Percentiles rank a stretch among this genome's conserved stretches.
Evolutionary conservation across 1,140 invertebrate species (phyloP).

Genomic region (Listronotus bonariensis): DNA sequence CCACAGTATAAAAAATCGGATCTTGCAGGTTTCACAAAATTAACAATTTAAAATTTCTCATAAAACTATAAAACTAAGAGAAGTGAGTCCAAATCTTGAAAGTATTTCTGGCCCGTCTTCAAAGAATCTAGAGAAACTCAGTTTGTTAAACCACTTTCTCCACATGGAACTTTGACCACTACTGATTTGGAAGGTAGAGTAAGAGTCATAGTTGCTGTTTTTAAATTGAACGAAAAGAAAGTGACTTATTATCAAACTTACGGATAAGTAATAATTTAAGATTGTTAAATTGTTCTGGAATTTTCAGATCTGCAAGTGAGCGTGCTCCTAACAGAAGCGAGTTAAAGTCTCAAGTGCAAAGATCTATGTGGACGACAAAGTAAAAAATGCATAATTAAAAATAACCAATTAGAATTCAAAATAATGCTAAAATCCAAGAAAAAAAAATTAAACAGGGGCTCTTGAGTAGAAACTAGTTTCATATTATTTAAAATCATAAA

Average conservation of each 20-base stretch:
- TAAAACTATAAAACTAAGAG: constrained; percentile 12
- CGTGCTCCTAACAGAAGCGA: constrained; percentile 81
- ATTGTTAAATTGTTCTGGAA: constrained; percentile 59
- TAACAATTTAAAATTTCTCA: background rate
- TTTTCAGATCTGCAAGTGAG: constrained; percentile 81
- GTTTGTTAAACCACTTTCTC: constrained; percentile 71
- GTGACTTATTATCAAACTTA: constrained; percentile 52
- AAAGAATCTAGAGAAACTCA: constrained; percentile 48
- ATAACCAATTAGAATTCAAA: too few relatives aligned
- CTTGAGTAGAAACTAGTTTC: too few relatives aligned
- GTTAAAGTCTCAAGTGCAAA: constrained; percentile 79
- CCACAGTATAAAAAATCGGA: background rate
- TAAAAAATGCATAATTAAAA: constrained; percentile 54
- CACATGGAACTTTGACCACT: constrained; percentile 64
- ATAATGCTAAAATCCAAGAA: too few relatives aligned
- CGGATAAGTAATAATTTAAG: constrained; percentile 55
- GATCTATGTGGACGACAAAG: constrained; percentile 84
- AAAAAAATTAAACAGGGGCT: too few relatives aligned
- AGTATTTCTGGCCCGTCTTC: background rate
- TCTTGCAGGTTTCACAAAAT: background rate
- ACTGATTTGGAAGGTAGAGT: constrained; percentile 62
- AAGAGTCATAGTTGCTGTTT: constrained; percentile 62
- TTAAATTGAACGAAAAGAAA: constrained; percentile 46
- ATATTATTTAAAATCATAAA: too few relatives aligned
- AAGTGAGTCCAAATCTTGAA: constrained; percentile 29